These are phyloP conservation scores for Myiothlypis chrysogaster DNA, from an alignment of 2,797 vertebrate genomes.

Conservation along the genomic window DNA sequence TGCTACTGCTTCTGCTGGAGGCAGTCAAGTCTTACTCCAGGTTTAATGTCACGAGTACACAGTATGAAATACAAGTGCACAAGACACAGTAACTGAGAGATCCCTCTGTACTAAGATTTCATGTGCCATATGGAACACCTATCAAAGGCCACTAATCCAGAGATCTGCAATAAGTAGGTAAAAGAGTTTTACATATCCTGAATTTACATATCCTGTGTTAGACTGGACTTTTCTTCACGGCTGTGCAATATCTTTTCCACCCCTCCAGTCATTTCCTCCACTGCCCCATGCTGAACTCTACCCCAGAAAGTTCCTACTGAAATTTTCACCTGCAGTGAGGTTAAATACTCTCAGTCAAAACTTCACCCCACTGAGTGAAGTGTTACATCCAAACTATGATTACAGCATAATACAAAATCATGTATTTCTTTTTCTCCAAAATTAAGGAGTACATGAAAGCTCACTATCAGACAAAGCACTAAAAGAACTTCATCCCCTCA, in stretches of 20 bases:
- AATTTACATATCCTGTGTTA: neutral
- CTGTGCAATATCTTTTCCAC: neutral
- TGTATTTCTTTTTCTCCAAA: neutral
- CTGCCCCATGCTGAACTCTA: neutral
- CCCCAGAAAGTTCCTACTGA: neutral
- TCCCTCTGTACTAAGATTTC: neutral
- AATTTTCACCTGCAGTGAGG: neutral
- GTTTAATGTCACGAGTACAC: neutral
- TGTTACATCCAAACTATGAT: neutral
- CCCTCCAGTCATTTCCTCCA: neutral
- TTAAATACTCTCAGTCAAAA: neutral
- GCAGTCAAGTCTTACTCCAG: neutral
- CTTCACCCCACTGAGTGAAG: neutral
- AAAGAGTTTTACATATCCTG: neutral
- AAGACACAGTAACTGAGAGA: neutral
- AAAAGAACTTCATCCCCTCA: neutral
- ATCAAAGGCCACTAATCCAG: slow-evolving; percentile 1
- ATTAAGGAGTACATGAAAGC: neutral
- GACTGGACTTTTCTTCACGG: neutral
- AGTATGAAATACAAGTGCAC: neutral
- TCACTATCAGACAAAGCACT: neutral
- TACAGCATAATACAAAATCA: neutral
- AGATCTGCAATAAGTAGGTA: slow-evolving; percentile 16
- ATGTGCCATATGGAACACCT: neutral
- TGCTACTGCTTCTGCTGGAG: neutral